phyloP scores from a whole-genome alignment of 2,113 vertebrate species.

The Spizaetus ornatus region DNA sequence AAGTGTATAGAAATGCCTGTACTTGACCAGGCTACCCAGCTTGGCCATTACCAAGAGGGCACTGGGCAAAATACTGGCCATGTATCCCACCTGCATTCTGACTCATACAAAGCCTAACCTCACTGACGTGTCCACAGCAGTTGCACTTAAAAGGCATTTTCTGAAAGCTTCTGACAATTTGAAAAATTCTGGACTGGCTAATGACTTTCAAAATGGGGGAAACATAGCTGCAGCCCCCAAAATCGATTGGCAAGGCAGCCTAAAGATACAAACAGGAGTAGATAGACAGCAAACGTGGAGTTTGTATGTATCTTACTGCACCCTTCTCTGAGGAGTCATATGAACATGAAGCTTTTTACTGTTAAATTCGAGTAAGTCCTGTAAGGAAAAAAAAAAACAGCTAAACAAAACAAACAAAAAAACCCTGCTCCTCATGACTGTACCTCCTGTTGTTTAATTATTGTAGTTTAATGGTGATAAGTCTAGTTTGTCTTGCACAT shows the following conservation, averaged over 20 bases:
- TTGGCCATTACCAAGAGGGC: not conserved
- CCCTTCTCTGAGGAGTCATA: not conserved
- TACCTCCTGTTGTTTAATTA: not conserved
- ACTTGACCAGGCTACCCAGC: slow-evolving; percentile 27
- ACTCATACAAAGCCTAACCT: not conserved
- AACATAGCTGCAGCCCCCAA: not conserved
- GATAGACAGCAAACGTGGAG: not conserved
- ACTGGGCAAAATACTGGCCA: not conserved
- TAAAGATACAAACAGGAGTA: not conserved
- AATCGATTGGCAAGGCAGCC: not conserved
- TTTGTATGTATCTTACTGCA: not conserved
- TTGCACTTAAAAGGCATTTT: not conserved
- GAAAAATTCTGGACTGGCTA: not conserved
- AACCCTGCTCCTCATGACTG: not conserved
- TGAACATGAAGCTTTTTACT: not conserved
- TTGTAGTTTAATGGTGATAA: not conserved
- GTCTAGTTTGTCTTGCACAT: not conserved
- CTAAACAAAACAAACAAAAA: not conserved
- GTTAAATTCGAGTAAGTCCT: not conserved
- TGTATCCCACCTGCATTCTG: not conserved
- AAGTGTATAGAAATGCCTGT: not conserved
- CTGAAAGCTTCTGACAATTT: not conserved
- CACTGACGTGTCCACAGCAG: not conserved
- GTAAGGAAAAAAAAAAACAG: not conserved
- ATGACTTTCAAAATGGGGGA: not conserved